Base-by-base conservation (phyloP, 2,113 vertebrate genomes). In the Gymnorhina tibicen region DNA sequence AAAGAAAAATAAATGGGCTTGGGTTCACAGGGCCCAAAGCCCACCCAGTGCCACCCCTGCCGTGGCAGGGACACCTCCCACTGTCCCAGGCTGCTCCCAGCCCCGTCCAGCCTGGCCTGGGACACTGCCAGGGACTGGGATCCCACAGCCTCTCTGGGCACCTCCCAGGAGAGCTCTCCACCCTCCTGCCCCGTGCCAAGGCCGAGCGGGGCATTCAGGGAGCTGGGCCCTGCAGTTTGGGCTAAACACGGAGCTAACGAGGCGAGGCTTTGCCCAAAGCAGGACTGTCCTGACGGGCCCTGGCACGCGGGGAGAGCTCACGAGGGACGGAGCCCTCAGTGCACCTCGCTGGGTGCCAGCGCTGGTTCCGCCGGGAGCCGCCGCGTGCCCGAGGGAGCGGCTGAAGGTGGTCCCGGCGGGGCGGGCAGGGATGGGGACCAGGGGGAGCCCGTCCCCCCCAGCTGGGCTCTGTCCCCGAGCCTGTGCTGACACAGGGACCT, bases 401-500 rank as follows among this genome's bases (percentile, higher is more conserved):
- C 26, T n/a, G 18, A 2, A 3, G 27, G 53, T 37, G 52, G 7
- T 5, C 27, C 28, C 1, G 2, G 4, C 8, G n/a, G 56, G 58
- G 21, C 7, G 13, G 11, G 3, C 33, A 9, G 59, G 64, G 55
- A 24, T 2, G 42, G 46, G 68, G 60, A 10, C n/a, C 13, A 19
- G 44, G 28, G 53, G 55, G 19, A 53, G 32, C 73, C 49, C 1
- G 1, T 63, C 21, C 63, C 47, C 47, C 13, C 1, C 10, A 9
- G 46, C 27, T 2, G 28, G 80, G 9, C 59, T 35, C 62, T 75
- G 87, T 8, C 87, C 55, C 44, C 32, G 10, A 76, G 62, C 37
- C 32, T 5, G 15, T 1, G 8, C 10, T 55, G 47, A 14, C 60
- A 91, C 33, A 11, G 37, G 23, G 21, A 52, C 4, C 0, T 6